Evolutionary conservation across 2,888 invertebrate genomes (phyloP), one percentile per base, ranked within the genome.

Genomic region (Agrotis clavis): DNA sequence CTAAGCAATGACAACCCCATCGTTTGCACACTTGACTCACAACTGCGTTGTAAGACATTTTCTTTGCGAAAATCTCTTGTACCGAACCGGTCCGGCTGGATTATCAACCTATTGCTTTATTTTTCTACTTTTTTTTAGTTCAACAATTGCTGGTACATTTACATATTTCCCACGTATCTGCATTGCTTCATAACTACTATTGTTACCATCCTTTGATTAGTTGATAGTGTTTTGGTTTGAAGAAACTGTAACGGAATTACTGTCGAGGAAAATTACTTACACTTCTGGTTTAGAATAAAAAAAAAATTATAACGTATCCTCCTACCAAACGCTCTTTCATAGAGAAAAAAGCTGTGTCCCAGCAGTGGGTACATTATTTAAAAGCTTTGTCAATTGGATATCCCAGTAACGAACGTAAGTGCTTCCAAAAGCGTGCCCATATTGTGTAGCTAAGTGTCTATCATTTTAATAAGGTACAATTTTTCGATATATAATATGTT

Each of bases 1-100:
- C 90, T 87, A 18, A 93, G 84, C 75, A 94, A 87, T 41, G 91
- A 86, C 68, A 94, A 84, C 73, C 94, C 94, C 94, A 95, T 95
- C 88, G 75, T 86, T 25, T 57, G 67, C 69, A 70, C 74, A 75
- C 79, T 81, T 75, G 35, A 67, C 77, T 71, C 77, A 68, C 74
- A 74, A 92, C 91, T 91, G 85, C 85, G 62, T 7, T 25, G 51
- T 21, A 79, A 73, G 67, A 68, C 63, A 71, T 74, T 71, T 85
- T 84, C 78, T 68, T 60, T 68, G 81, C 79, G 84, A 89, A 89
- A 89, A 86, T 86, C 69, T 60, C 84, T 84, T 78, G 90, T 89
- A 74, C 60, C 81, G 57, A 88, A 94, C 95, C 93, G 89, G 92
- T 91, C 85, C 61, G 81, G 82, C 86, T 48, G 85, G 87, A 76